A percentile compares a stretch with the other conserved stretches of the same genome.
Evolutionary conservation across 2,113 vertebrate genomes (phyloP).

Genomic region (Phalacrocorax carbo): DNA sequence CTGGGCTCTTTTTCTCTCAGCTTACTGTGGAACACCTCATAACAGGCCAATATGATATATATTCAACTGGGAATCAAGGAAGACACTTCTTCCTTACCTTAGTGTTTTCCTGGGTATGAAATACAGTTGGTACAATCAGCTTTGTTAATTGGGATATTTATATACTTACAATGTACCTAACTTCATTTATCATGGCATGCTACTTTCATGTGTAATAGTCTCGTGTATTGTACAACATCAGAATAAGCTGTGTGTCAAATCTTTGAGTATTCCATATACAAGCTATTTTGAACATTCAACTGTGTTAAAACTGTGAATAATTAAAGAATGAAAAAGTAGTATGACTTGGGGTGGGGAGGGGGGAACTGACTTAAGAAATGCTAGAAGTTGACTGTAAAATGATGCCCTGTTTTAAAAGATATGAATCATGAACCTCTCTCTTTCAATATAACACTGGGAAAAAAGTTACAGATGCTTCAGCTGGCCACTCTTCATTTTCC

Average conservation of each 20-base stretch:
- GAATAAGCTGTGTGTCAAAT: neutral
- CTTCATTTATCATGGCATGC: neutral
- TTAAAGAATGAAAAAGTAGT: neutral
- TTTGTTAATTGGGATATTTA: neutral
- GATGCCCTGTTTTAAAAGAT: neutral
- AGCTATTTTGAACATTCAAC: neutral
- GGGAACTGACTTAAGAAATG: neutral
- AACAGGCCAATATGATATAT: neutral
- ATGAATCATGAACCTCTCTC: neutral
- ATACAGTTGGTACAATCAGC: neutral
- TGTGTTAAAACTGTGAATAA: neutral
- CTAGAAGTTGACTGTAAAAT: neutral
- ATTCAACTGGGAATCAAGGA: neutral
- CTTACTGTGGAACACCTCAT: neutral
- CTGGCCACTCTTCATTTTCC: neutral
- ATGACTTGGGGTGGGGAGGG: neutral
- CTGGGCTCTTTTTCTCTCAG: neutral
- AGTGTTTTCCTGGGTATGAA: neutral
- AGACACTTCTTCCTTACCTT: neutral
- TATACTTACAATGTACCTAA: neutral
- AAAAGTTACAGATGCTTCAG: neutral
- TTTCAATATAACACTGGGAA: neutral
- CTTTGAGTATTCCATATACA: neutral
- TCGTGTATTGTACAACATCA: neutral
- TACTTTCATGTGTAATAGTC: neutral